A percentile compares a stretch with the other conserved stretches of the same genome.
Evolutionary conservation across 2,113 vertebrate genomes (phyloP).

Genomic region (Channa argus): DNA sequence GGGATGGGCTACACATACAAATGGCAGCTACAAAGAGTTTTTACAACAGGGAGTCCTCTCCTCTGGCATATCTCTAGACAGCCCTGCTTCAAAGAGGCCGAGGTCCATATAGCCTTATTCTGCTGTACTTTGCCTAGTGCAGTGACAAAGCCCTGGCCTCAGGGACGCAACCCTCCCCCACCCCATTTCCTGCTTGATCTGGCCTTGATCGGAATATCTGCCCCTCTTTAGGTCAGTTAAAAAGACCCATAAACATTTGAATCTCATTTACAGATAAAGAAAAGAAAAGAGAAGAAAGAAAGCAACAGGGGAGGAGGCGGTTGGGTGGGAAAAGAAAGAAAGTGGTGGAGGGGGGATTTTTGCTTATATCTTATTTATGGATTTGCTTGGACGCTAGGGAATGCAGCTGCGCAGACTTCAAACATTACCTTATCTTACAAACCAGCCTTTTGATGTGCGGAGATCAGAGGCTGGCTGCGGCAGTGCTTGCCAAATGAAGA

Average conservation of each 20-base stretch:
- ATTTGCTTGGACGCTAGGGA: constrained; percentile 93
- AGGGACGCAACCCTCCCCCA: constrained; percentile 31
- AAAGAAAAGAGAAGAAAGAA: constrained; percentile 61
- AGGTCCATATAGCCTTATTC: constrained; percentile 47
- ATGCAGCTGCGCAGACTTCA: constrained; percentile 91
- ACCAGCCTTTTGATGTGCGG: constrained; percentile 91
- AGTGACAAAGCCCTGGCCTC: constrained; percentile 57
- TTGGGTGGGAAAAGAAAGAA: constrained; percentile 73
- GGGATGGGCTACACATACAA: constrained; percentile 29
- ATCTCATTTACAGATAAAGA: constrained; percentile 84
- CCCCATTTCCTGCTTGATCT: constrained; percentile 59
- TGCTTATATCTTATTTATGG: constrained; percentile 95
- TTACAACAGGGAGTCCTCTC: constrained; percentile 37
- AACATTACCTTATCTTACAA: constrained; percentile 93
- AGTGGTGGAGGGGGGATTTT: constrained; percentile 62
- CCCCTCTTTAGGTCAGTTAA: constrained; percentile 72
- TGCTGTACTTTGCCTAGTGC: constrained; percentile 69
- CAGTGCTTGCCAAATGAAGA: constrained; percentile 91
- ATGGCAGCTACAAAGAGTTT: constrained; percentile 58
- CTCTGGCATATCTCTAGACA: constrained; percentile 52
- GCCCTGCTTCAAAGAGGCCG: constrained; percentile 62
- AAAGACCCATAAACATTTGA: constrained; percentile 81
- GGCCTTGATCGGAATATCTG: constrained; percentile 63
- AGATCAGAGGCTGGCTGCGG: constrained; percentile 92
- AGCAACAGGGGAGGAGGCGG: constrained; percentile 51